These are phyloP conservation scores for Scytalopus superciliaris DNA, from an alignment of 2,113 vertebrate genomes.

Conservation along the genomic window DNA sequence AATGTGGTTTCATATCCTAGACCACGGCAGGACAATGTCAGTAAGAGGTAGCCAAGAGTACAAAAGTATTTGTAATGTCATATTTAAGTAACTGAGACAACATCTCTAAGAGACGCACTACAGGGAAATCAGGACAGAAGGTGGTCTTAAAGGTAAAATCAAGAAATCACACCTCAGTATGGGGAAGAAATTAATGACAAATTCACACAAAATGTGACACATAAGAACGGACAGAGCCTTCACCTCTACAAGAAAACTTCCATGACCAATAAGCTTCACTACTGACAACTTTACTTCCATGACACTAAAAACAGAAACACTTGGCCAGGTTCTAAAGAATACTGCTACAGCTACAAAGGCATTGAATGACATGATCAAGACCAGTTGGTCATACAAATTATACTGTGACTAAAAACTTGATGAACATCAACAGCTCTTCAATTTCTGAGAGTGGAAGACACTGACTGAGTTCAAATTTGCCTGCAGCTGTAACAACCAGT, in stretches of 20 bases:
- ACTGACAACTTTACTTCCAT: not conserved
- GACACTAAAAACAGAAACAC: not conserved
- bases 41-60: not conserved
- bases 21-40: accelerated
- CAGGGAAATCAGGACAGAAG: not conserved
- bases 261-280: not conserved
- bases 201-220: not conserved
- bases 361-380: not conserved
- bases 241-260: not conserved
- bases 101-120: not conserved
- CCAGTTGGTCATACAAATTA: not conserved
- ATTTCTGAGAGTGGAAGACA: not conserved
- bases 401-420: not conserved
- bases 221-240: not conserved
- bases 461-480: not conserved
- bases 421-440: not conserved
- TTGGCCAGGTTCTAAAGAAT: not conserved
- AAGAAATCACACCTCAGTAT: not conserved
- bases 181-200: not conserved
- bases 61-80: not conserved
- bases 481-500: not conserved
- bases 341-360: not conserved
- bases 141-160: not conserved
- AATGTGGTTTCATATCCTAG: not conserved
- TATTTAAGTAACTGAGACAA: not conserved